Percentiles rank a stretch among this genome's conserved stretches.
These are phyloP conservation scores for Boulengeromyrus knoepffleri DNA, from an alignment of 2,113 vertebrate genomes.

Conservation along the genomic window DNA sequence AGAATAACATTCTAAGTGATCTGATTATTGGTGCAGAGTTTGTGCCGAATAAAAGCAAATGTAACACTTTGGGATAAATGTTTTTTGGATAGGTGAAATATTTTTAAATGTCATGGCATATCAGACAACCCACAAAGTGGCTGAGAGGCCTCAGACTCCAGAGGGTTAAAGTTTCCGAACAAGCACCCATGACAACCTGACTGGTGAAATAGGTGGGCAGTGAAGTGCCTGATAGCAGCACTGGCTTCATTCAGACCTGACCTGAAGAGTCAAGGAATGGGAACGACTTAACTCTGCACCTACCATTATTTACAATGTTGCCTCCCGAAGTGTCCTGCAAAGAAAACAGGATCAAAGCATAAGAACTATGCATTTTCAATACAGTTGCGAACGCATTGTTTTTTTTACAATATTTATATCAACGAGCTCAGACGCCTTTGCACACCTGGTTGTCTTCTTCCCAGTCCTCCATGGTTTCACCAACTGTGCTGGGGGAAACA, in stretches of 20 bases:
- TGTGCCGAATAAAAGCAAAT: no score
- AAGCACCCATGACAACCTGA: neutral
- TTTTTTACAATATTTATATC: neutral
- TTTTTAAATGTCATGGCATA: no score
- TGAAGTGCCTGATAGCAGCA: neutral
- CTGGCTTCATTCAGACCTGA: neutral
- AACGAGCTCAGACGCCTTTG: neutral
- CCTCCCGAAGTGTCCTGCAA: neutral
- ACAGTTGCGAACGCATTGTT: neutral
- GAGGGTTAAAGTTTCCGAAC: neutral
- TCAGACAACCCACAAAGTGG: no score
- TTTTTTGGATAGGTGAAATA: no score
- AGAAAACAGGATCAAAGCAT: neutral
- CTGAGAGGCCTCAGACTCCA: no score
- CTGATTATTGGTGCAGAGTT: no score
- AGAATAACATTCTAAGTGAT: no score
- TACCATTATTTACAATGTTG: neutral
- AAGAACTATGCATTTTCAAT: neutral
- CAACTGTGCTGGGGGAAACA: neutral
- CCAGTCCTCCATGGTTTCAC: constrained; percentile 34
- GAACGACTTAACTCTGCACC: neutral
- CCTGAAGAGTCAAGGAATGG: neutral
- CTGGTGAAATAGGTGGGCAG: neutral
- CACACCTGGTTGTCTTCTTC: constrained; percentile 24
- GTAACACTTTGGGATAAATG: no score